Evolutionary conservation across 2,797 vertebrate species (phyloP).

Genomic region (Holocentrus rufus): DNA sequence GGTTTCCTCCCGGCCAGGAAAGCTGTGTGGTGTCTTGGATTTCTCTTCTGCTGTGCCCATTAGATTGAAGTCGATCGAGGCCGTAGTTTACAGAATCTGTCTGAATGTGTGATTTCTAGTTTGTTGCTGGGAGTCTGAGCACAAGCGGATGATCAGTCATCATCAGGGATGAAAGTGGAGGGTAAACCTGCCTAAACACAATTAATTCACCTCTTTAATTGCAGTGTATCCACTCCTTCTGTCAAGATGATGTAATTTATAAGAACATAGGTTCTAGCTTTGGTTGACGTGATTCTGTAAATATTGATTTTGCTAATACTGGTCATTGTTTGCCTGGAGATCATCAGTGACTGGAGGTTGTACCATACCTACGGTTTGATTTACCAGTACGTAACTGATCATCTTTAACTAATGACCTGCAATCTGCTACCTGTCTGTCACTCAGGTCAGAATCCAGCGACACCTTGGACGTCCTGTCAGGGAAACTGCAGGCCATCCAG

Average conservation of each 20-base stretch:
- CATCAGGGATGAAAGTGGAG: neutral
- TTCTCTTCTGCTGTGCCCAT: constrained; percentile 31
- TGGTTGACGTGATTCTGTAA: no score
- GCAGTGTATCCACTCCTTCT: no score
- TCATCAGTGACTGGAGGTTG: no score
- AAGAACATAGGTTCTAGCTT: no score
- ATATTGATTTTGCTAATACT: no score
- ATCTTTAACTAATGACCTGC: no score
- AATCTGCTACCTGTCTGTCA: constrained; percentile 20
- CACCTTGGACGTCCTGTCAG: constrained; percentile 83
- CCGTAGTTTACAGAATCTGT: neutral
- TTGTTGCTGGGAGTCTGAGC: neutral
- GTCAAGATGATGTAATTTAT: no score
- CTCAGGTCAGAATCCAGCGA: constrained; percentile 84
- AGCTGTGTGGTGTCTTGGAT: constrained; percentile 38
- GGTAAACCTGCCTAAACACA: neutral
- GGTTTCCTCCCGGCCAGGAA: constrained; percentile 39
- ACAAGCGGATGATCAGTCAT: neutral
- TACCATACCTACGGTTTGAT: no score
- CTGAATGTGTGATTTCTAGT: no score
- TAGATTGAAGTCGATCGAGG: constrained; percentile 21
- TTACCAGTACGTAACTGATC: no score
- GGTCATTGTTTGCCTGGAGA: no score
- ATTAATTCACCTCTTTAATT: neutral
- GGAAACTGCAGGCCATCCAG: constrained; percentile 85